Percentiles rank a stretch among this genome's conserved stretches.
Conservation (phyloP, 2,888 invertebrate species). For the Atethmia centrago region DNA sequence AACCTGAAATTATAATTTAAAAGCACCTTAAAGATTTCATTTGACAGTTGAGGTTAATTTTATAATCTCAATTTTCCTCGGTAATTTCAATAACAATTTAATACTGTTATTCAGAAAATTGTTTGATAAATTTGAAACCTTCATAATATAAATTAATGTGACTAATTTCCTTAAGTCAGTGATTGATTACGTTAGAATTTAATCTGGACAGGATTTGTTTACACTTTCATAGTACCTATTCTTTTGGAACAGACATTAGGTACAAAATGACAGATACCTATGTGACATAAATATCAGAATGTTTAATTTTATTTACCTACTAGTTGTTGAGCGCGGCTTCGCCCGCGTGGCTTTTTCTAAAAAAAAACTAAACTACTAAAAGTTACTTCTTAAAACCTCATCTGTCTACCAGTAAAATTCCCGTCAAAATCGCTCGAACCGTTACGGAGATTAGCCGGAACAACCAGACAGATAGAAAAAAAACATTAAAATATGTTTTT, state of each 20-base stretch:
- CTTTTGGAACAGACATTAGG: background rate
- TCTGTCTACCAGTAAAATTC: no score
- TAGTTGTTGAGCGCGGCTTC: no score
- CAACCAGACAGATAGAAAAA: no score
- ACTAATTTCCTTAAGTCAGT: background rate
- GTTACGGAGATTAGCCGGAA: no score
- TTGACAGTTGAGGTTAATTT: background rate
- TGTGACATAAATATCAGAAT: background rate
- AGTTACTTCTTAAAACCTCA: no score
- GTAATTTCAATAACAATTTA: background rate
- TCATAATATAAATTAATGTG: background rate
- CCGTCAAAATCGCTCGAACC: no score
- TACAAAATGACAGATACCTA: background rate
- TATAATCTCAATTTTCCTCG: background rate
- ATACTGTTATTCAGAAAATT: background rate
- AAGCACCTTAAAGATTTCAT: background rate
- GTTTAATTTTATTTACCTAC: background rate
- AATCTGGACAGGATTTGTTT: background rate
- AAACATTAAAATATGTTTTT: no score
- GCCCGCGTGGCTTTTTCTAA: no score
- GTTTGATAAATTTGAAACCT: background rate
- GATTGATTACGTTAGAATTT: background rate
- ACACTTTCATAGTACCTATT: background rate
- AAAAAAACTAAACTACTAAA: no score
- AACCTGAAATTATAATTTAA: no score